These are phyloP conservation scores for Diplodus puntazzo DNA, from an alignment of 2,797 vertebrate genomes.

Conservation along the genomic window DNA sequence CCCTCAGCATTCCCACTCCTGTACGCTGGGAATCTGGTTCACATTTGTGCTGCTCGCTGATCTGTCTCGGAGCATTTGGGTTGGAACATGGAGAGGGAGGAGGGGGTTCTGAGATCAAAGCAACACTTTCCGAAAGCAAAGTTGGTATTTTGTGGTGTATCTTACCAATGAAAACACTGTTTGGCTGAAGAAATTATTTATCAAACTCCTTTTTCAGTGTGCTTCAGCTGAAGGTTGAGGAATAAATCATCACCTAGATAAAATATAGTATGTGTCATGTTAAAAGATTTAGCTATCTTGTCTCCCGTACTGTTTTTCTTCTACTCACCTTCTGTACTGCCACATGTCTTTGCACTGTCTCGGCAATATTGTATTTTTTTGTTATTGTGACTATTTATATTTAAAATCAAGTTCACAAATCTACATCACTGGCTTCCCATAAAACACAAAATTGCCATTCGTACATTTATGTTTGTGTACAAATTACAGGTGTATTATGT, in stretches of 20 bases:
- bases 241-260: slow-evolving; percentile 3
- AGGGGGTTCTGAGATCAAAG: slow-evolving; percentile 9
- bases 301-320: background rate
- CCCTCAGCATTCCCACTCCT: slow-evolving; percentile 43
- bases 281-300: background rate
- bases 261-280: background rate
- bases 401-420: background rate
- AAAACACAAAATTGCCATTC: background rate
- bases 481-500: too few relatives aligned
- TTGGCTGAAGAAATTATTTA: background rate
- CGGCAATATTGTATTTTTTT: background rate
- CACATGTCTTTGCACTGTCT: background rate
- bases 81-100: slow-evolving; percentile 31
- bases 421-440: background rate
- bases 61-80: slow-evolving; percentile 35
- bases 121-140: background rate
- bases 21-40: slow-evolving; percentile 56
- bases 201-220: background rate
- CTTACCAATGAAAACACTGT: slow-evolving; percentile 17
- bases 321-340: background rate
- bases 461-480: background rate
- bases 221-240: background rate
- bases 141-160: background rate
- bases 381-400: background rate
- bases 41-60: slow-evolving; percentile 49